Base-by-base conservation (phyloP, 2,888 invertebrate genomes). In the Cataglyphis rosenhaueri region DNA sequence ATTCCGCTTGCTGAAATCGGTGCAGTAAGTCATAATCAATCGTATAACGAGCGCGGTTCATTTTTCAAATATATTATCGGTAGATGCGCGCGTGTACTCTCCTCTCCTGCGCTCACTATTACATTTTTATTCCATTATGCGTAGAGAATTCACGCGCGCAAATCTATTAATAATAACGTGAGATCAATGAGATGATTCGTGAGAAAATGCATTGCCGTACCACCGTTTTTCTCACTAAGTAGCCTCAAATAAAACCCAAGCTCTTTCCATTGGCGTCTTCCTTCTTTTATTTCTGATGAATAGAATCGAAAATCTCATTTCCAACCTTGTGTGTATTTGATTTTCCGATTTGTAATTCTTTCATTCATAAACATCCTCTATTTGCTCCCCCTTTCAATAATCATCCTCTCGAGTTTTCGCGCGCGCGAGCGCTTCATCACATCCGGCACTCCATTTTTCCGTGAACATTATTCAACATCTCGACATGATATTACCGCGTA, bases 21-120 rank as follows among this genome's bases (percentile, higher is more conserved):
- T 66, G 68, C 62, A 66, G 81, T 71, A 35, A 66, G 68, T 76
- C 65, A 84, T 88, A 85, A 88, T 88, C 88, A 86, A 88, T 87
- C 82, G 88, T 87, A 52, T 52, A 88, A 88, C 86, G 83, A 84
- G 84, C 61, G 32, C 25, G 73, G 65, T 83, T 66, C 78, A 84
- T 87, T 88, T 85, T 84, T 84, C 84, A 84, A 70, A 79, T 73
- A 70, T 70, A 70, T 70, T 41, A 84, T 64, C 73, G 29, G 66
- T 66, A 44, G 52, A 70, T 35, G 29, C 38, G 55, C 41, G 29
- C 29, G 57, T 41, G 68, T 75, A 38, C 32, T 74, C 38, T n/a
- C n/a, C n/a, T 52, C 48, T 48, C 38, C 59, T 21, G n/a, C 48
- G 57, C 21, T 64, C 55, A n/a, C 68, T 35, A 32, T 59, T 78